Evolutionary conservation across 2,113 vertebrate genomes (phyloP), one percentile per base, ranked within the genome.

Genomic region (Parus major): DNA sequence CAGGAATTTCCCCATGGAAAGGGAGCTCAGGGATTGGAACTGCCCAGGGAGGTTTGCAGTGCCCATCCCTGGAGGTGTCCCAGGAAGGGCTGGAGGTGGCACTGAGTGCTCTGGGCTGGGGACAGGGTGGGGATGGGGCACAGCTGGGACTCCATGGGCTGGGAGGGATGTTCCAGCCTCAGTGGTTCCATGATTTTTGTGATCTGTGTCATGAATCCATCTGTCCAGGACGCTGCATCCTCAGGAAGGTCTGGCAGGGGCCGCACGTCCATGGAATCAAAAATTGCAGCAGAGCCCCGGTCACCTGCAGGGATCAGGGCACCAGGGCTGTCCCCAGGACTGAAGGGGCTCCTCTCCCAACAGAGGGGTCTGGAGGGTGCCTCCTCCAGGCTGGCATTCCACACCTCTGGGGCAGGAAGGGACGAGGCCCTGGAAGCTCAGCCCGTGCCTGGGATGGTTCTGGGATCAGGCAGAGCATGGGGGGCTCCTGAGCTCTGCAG

Each of bases 111-210:
- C 60, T 66, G 86, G 36, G 50, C 66, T 72, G 66, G 44, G 31
- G 31, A 52, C 36, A 39, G 1, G 68, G 19, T 24, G 60, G 15
- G 44, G 1, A 57, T 33, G 0, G 4, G 36, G 12, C 68, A 72
- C 42, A 88, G 59, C 8, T 10, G 0, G 57, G 42, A 4, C 27
- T 64, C 1, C 0, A 11, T 44, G 36, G 13, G 0, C 60, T 11
- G 3, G 52, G 68, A 66, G 33, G 1, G 2, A 2, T 66, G 28
- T 66, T 46, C 60, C 52, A 4, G 0, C 19, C 23, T 21, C 39
- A 8, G 13, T 5, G 16, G 29, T n/a, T 17, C 53, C 41, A 11
- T 13, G 4, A 46, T 28, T 53, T 59, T 36, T 14, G 44, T 10
- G 39, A 39, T 39, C 39, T 39, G 39, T 39, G 39, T 36, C 42